These are phyloP conservation scores for Pseudolycoriella hygida DNA, from an alignment of 2,888 invertebrate genomes.

Conservation along the genomic window DNA sequence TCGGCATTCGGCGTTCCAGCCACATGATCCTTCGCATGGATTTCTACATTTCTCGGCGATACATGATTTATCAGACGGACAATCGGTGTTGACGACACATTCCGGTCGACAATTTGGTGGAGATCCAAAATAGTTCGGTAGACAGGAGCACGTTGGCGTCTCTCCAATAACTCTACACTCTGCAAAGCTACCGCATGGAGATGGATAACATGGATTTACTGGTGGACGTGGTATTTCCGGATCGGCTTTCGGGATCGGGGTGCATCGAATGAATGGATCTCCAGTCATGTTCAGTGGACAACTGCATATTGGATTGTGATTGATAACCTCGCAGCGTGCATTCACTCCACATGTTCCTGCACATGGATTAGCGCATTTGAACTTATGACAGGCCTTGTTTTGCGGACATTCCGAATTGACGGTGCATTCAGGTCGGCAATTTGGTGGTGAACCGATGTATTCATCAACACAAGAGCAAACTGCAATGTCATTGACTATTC, in stretches of 20 bases:
- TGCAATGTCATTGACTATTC: conserved; percentile 47
- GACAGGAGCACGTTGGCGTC: conserved; percentile 44
- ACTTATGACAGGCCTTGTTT: conserved; percentile 62
- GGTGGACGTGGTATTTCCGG: conserved; percentile 14
- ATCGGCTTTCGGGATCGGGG: conserved; percentile 11
- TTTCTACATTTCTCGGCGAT: conserved; percentile 53
- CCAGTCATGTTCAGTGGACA: conserved; percentile 52
- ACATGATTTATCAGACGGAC: conserved; percentile 45
- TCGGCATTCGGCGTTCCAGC: conserved; percentile 49
- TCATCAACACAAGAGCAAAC: conserved; percentile 60
- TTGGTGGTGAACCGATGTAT: conserved; percentile 60
- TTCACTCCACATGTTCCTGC: conserved; percentile 63
- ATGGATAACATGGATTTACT: conserved; percentile 49
- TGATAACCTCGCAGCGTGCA: conserved; percentile 55
- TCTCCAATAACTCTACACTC: conserved; percentile 43
- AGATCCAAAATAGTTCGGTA: conserved; percentile 43
- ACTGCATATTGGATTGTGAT: conserved; percentile 68
- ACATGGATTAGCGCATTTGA: conserved; percentile 68
- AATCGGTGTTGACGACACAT: conserved; percentile 43
- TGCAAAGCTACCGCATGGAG: conserved; percentile 52
- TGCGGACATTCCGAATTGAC: conserved; percentile 66
- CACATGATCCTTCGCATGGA: conserved; percentile 54
- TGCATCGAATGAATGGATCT: conserved; percentile 58
- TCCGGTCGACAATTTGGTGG: conserved; percentile 52
- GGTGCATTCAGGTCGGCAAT: conserved; percentile 68